Evolutionary conservation across 2,797 vertebrate species (phyloP).

Genomic region (Pseudochromis fuscus): DNA sequence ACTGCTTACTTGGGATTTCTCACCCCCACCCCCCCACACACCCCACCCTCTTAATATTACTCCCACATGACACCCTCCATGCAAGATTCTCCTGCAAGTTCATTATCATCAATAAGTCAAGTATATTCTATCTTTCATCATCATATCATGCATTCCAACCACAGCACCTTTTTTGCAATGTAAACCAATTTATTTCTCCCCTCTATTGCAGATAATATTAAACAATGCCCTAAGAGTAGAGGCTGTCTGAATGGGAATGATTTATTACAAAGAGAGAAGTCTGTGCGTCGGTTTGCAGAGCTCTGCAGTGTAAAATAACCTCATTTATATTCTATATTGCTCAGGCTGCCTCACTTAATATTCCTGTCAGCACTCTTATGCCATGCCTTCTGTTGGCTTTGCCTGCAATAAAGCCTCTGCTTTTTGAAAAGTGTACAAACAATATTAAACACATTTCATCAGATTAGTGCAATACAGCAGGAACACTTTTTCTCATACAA

Average conservation of each 20-base stretch:
- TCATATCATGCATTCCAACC: conserved; percentile 77
- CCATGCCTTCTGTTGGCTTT: conserved; percentile 85
- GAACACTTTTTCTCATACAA: conserved; percentile 69
- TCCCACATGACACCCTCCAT: conserved; percentile 76
- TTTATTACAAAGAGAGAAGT: conserved; percentile 90
- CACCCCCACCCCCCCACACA: conserved; percentile 64
- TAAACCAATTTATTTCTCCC: conserved; percentile 88
- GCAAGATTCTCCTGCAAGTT: conserved; percentile 80
- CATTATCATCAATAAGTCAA: conserved; percentile 89
- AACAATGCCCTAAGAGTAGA: conserved; percentile 90
- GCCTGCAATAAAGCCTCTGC: conserved; percentile 81
- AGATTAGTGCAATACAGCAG: conserved; percentile 75
- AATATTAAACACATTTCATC: conserved; percentile 86
- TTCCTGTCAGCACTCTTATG: conserved; percentile 87
- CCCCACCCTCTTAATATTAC: conserved; percentile 76
- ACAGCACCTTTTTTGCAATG: conserved; percentile 81
- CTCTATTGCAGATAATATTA: conserved; percentile 88
- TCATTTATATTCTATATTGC: conserved; percentile 93
- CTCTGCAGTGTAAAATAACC: conserved; percentile 90
- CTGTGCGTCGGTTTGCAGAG: conserved; percentile 86
- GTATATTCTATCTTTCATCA: conserved; percentile 86
- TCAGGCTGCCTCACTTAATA: conserved; percentile 88
- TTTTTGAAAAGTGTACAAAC: conserved; percentile 86
- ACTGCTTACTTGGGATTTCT: conserved; percentile 86
- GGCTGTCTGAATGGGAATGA: conserved; percentile 89